A percentile compares a stretch with the other conserved stretches of the same genome.
phyloP scores from a whole-genome alignment of 1,140 invertebrate species.

The Anastrepha obliqua region DNA sequence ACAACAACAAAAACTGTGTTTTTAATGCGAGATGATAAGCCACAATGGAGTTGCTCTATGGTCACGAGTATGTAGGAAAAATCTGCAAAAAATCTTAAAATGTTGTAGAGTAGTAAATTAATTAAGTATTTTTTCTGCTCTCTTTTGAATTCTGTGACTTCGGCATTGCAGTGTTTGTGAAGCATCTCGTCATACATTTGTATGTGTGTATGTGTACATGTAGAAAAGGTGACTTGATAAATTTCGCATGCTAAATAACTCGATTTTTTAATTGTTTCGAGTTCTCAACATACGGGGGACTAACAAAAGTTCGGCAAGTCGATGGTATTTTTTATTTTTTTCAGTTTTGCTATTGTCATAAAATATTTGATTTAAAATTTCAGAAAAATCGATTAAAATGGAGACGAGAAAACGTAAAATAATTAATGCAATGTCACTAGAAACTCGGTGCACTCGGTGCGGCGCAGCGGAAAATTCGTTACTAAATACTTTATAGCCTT shows the following conservation, averaged over 20 bases:
- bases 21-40: not conserved
- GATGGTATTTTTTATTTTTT: too few species aligned
- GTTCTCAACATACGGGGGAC: too few species aligned
- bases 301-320: too few species aligned
- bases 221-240: not conserved
- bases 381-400: too few species aligned
- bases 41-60: constrained; percentile 29
- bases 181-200: not conserved
- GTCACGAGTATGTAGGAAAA: constrained; percentile 8
- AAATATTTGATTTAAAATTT: too few species aligned
- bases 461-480: too few species aligned
- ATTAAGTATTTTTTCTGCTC: constrained; percentile 12
- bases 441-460: too few species aligned
- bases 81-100: constrained; percentile 7
- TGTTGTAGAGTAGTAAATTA: constrained; percentile 33
- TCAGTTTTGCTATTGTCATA: too few species aligned
- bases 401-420: too few species aligned
- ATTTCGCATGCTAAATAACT: not conserved
- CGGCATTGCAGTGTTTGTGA: not conserved
- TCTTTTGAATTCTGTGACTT: not conserved
- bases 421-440: too few species aligned
- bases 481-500: too few species aligned
- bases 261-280: not conserved
- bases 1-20: constrained; percentile 20
- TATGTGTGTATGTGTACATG: not conserved